A percentile compares a stretch with the other conserved stretches of the same genome.
phyloP scores from a whole-genome alignment of 2,113 vertebrate genomes.

The Chrysemys picta region DNA sequence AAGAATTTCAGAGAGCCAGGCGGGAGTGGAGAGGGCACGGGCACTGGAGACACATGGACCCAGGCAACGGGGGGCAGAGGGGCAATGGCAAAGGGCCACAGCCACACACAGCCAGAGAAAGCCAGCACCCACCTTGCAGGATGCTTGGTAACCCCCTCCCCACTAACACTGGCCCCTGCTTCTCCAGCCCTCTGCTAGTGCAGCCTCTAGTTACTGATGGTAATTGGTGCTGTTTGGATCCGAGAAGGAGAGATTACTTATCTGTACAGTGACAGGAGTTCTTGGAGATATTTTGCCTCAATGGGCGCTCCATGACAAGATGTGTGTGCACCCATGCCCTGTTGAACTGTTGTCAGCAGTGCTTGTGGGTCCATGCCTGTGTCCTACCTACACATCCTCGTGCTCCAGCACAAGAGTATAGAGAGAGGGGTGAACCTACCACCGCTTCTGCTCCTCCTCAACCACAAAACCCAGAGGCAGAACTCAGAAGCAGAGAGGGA shows the following conservation, averaged over 20 bases:
- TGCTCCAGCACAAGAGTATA: not conserved
- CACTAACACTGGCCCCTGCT: not conserved
- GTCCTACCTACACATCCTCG: not conserved
- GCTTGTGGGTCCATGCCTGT: not conserved
- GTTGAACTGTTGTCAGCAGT: not conserved
- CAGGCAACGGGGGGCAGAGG: not conserved
- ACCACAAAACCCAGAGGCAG: not conserved
- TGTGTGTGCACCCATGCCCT: not conserved
- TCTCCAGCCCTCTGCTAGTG: not conserved
- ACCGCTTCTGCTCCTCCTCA: too few relatives aligned
- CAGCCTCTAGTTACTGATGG: not conserved
- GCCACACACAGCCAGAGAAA: not conserved
- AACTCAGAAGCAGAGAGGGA: not conserved
- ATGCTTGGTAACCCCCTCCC: not conserved
- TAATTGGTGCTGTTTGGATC: not conserved
- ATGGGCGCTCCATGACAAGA: not conserved
- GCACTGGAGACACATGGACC: not conserved
- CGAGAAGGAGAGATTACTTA: not conserved
- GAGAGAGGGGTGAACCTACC: not conserved
- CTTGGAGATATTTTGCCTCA: not conserved
- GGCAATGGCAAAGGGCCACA: not conserved
- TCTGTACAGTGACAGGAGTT: not conserved
- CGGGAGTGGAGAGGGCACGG: not conserved
- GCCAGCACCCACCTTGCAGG: not conserved
- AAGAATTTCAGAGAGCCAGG: rapidly evolving